Evolutionary conservation across 2,888 invertebrate species (phyloP), one percentile per base, ranked within the genome.

Genomic region (Plutella xylostella): DNA sequence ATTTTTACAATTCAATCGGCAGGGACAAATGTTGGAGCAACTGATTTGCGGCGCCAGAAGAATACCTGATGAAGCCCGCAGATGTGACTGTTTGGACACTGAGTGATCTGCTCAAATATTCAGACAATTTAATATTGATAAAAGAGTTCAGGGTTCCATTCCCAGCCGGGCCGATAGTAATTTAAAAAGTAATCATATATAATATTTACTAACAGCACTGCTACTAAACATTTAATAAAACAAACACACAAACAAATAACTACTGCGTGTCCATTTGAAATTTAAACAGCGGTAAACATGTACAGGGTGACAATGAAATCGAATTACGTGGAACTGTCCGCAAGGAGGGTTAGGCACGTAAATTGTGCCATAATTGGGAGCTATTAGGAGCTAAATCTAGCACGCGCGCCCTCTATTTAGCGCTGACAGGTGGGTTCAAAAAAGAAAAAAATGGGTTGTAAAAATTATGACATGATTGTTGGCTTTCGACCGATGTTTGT

Each of bases 231-330:
- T n/a, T n/a, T n/a, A n/a, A n/a, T n/a, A n/a, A n/a, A n/a, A n/a
- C n/a, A 25, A 25, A 25, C 25, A 25, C 9, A 25, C 25, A 33
- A 33, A 33, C 3, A 33, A n/a, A n/a, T n/a, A 20, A 20, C 19
- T 18, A 17, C n/a, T n/a, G 20, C 9, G 9, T 35, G 12, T 11
- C 35, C 19, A 17, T 22, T 18, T 12, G 19, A 37, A 37, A 37
- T 37, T 4, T 11, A 37, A 20, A 18, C 20, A 7, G 19, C n/a
- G 19, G 11, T 12, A 20, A 37, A 37, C 19, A n/a, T n/a, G n/a
- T n/a, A n/a, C n/a, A 39, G 65, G 62, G 66, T 66, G 75, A 73
- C 74, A 72, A 76, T 71, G 65, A 70, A 72, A 74, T 73, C 66
- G 66, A 73, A 77, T 75, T 73, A 74, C 68, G 61, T 57, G 62